Percentiles rank a stretch among this genome's conserved stretches.
Conservation (phyloP, 2,797 vertebrate species). For the Tarsius wallacei region DNA sequence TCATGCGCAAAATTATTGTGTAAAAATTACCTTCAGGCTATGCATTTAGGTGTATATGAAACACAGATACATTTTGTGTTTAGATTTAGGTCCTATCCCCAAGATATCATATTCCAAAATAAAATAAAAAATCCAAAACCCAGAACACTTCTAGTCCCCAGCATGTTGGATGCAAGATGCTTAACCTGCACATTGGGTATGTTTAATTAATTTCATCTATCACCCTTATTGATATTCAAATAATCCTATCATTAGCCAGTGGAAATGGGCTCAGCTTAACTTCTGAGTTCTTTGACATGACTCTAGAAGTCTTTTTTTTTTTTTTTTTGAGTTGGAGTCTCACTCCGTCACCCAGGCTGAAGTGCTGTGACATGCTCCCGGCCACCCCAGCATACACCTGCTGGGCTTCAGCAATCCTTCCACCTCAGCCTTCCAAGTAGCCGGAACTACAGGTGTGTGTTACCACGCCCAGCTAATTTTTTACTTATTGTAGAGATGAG, state of each 20-base stretch:
- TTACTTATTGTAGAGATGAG: too few species aligned
- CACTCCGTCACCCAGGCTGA: too few species aligned
- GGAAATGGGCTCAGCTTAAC: neutral
- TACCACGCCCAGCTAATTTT: too few species aligned
- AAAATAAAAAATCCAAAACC: neutral
- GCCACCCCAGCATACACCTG: too few species aligned
- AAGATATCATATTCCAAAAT: neutral
- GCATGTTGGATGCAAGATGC: neutral
- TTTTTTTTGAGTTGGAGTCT: too few species aligned
- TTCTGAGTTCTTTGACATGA: neutral
- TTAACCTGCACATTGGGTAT: neutral
- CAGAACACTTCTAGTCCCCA: neutral
- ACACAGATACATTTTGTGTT: neutral
- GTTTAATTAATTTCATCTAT: neutral
- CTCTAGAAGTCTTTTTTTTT: neutral
- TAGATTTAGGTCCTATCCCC: neutral
- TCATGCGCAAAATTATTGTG: neutral
- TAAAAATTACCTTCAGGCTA: neutral
- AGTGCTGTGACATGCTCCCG: too few species aligned
- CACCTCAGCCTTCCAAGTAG: too few species aligned
- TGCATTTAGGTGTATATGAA: neutral
- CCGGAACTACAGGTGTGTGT: too few species aligned
- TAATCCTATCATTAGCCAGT: neutral
- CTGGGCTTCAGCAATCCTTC: too few species aligned
- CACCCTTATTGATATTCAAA: neutral